Evolutionary conservation across 2,888 invertebrate species (phyloP).

Genomic region (Cryptus viduatorius): DNA sequence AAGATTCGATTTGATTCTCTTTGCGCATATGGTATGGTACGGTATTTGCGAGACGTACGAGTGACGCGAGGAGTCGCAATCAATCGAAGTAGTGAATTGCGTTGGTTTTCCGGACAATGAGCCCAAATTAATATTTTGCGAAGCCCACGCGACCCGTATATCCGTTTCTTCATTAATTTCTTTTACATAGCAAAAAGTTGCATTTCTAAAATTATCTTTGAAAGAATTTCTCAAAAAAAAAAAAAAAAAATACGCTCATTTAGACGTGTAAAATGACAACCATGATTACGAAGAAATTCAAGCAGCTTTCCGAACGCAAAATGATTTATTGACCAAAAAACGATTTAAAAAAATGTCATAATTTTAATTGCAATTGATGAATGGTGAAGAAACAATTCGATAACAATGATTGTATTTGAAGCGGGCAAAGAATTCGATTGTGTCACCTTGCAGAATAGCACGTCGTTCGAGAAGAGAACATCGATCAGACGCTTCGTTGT

Average conservation of each 20-base stretch:
- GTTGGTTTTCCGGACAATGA: not conserved
- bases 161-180: not conserved
- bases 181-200: not conserved
- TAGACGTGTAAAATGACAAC: too few relatives aligned
- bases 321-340: too few relatives aligned
- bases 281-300: too few relatives aligned
- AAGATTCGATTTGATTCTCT: constrained; percentile 43
- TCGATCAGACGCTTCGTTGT: constrained; percentile 65
- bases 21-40: constrained; percentile 17
- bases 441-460: constrained; percentile 73
- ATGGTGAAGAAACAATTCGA: constrained; percentile 1
- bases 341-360: too few relatives aligned
- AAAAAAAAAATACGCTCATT: not conserved
- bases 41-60: not conserved
- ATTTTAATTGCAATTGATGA: not conserved
- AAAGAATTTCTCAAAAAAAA: not conserved
- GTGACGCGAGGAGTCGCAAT: constrained; percentile 1
- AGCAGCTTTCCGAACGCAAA: too few relatives aligned
- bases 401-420: constrained; percentile 13
- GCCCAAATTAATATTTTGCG: not conserved
- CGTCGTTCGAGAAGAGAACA: constrained; percentile 41
- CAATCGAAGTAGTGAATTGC: not conserved
- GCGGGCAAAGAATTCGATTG: constrained; percentile 76
- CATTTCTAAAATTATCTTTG: not conserved
- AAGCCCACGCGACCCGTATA: not conserved